Evolutionary conservation across 2,113 vertebrate genomes (phyloP).

Genomic region (Calyptommatus sinebrachiatus): DNA sequence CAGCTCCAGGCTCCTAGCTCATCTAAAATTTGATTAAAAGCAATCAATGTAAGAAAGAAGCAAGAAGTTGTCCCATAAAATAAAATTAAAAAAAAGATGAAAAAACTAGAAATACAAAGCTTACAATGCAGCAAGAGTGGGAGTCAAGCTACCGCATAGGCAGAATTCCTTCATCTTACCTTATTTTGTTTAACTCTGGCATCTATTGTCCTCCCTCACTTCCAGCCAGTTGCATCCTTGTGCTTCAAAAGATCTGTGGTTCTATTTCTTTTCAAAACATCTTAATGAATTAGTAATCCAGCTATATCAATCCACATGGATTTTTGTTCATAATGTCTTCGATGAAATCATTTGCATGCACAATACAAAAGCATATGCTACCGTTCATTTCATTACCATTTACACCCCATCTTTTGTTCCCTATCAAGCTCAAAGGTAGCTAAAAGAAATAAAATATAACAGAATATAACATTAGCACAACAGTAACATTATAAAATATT

Average conservation of each 20-base stretch:
- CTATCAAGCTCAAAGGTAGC: too few relatives aligned
- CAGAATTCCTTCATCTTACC: background rate
- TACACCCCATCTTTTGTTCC: too few relatives aligned
- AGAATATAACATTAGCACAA: too few relatives aligned
- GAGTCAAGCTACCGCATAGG: background rate
- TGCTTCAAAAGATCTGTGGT: background rate
- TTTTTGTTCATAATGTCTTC: background rate
- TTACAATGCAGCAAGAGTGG: background rate
- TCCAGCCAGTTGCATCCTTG: background rate
- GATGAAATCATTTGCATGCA: background rate
- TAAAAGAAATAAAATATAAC: too few relatives aligned
- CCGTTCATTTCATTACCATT: background rate
- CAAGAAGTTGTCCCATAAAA: background rate
- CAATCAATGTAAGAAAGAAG: constrained; percentile 11
- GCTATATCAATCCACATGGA: too few relatives aligned
- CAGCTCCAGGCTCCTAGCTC: background rate
- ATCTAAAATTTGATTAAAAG: constrained; percentile 20
- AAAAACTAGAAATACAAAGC: background rate
- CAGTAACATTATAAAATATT: too few relatives aligned
- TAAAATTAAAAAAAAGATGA: constrained; percentile 7
- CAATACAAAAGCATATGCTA: background rate
- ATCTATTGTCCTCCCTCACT: too few relatives aligned
- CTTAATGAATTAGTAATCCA: too few relatives aligned
- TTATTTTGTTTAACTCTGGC: background rate
- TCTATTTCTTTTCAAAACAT: background rate